Percentiles rank a stretch among this genome's conserved stretches.
phyloP scores from a whole-genome alignment of 2,113 vertebrate species.

The Lasiurus borealis region DNA sequence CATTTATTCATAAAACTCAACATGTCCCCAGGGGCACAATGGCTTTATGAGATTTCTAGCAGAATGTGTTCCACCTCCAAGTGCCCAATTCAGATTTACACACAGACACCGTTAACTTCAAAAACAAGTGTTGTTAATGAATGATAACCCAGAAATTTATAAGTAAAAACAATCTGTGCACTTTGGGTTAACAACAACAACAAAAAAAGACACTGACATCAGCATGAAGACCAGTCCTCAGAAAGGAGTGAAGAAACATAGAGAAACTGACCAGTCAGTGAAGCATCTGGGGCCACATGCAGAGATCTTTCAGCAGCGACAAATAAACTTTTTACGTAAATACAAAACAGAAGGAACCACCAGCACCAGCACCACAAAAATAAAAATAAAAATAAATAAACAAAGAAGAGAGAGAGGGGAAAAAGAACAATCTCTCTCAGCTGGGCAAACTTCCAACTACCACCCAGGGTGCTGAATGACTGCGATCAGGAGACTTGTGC shows the following conservation, averaged over 20 bases:
- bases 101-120: conserved; percentile 5
- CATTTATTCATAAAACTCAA: conserved; percentile 78
- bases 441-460: conserved; percentile 82
- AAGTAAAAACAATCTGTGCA: conserved; percentile 5
- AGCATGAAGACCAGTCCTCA: not conserved
- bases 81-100: conserved; percentile 21
- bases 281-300: conserved; percentile 40
- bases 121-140: not conserved
- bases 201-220: not conserved
- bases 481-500: conserved; percentile 68
- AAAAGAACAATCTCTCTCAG: conserved; percentile 66
- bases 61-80: conserved; percentile 51
- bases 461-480: conserved; percentile 73
- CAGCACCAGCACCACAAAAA: not conserved
- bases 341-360: conserved; percentile 75
- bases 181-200: not conserved
- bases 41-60: conserved; percentile 55
- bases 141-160: not conserved
- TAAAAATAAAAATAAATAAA: not conserved
- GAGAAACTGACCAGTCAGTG: not conserved
- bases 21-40: conserved; percentile 43
- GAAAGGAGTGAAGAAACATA: not conserved
- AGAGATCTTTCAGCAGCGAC: conserved; percentile 66
- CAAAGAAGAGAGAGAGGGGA: not conserved
- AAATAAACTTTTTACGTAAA: conserved; percentile 80